phyloP scores from a whole-genome alignment of 2,888 invertebrate species.

The Scaptomyza cyrtandrae region DNA sequence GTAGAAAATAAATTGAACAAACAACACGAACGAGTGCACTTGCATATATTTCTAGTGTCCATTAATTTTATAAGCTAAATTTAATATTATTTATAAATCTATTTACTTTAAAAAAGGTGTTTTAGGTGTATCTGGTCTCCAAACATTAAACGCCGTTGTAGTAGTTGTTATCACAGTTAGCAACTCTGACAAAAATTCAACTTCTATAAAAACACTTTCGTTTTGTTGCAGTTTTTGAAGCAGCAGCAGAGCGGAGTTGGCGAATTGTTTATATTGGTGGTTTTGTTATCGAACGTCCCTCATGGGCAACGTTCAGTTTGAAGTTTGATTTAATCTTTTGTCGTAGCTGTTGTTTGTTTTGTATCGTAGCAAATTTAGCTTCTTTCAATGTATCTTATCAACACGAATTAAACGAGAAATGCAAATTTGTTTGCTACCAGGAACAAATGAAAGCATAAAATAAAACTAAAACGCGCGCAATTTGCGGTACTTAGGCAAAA shows the following conservation, averaged over 20 bases:
- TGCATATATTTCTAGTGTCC: slow-evolving; percentile 16
- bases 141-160: slow-evolving; percentile 28
- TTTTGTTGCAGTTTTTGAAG: slow-evolving; percentile 26
- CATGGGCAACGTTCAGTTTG: slow-evolving; percentile 8
- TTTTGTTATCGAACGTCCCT: slow-evolving; percentile 59
- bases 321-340: slow-evolving; percentile 24
- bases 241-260: slow-evolving; percentile 2
- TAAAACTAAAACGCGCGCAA: slow-evolving; percentile 61
- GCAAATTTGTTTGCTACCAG: slow-evolving; percentile 42
- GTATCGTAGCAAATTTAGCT: slow-evolving; percentile 31
- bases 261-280: slow-evolving; percentile 41
- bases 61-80: too few relatives aligned
- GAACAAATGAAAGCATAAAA: slow-evolving; percentile 48
- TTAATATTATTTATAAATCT: too few relatives aligned
- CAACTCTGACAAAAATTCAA: slow-evolving; percentile 42
- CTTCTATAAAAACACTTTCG: slow-evolving; percentile 26
- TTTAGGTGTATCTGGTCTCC: slow-evolving; percentile 30
- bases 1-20: slow-evolving; percentile 32
- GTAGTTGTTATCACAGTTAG: slow-evolving; percentile 23
- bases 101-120: slow-evolving; percentile 4
- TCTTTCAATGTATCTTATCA: not conserved
- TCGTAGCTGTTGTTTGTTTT: slow-evolving; percentile 15
- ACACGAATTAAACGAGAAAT: slow-evolving; percentile 3
- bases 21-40: slow-evolving; percentile 48
- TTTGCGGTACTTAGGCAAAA: slow-evolving; percentile 55